phyloP scores from a whole-genome alignment of 2,113 vertebrate genomes.

The Embiotoca jacksoni region DNA sequence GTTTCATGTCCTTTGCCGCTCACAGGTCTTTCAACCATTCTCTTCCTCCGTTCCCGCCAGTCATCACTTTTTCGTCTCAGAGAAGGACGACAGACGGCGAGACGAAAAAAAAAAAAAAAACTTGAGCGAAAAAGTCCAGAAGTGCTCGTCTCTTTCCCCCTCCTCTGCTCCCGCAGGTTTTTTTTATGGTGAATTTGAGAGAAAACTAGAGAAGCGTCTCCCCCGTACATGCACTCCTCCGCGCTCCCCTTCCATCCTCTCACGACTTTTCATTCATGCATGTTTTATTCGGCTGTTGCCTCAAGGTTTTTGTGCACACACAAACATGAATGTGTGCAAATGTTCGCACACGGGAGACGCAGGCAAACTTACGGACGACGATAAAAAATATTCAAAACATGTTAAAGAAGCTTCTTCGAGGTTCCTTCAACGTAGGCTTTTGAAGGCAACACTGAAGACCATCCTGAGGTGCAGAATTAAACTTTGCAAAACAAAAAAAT shows the following conservation, averaged over 20 bases:
- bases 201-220: slow-evolving; percentile 65
- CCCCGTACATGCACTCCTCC: slow-evolving; percentile 64
- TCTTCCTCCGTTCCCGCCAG: slow-evolving; percentile 38
- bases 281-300: slow-evolving; percentile 19
- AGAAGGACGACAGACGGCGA: slow-evolving; percentile 20
- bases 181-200: slow-evolving; percentile 61
- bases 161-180: slow-evolving; percentile 71
- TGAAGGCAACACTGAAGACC: not conserved
- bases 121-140: slow-evolving; percentile 66
- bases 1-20: not conserved
- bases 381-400: not conserved
- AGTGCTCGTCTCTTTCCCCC: slow-evolving; percentile 62
- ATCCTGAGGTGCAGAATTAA: not conserved
- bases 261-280: slow-evolving; percentile 61
- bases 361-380: too few relatives aligned
- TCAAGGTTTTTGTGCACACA: slow-evolving; percentile 2
- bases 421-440: not conserved
- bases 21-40: not conserved
- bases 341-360: not conserved
- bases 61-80: slow-evolving; percentile 45
- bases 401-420: not conserved
- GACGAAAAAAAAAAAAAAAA: slow-evolving; percentile 22
- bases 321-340: slow-evolving; percentile 10
- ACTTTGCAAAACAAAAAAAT: not conserved
- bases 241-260: slow-evolving; percentile 47